Evolutionary conservation across 1,140 invertebrate species (phyloP).

Genomic region (Dreissena polymorpha): DNA sequence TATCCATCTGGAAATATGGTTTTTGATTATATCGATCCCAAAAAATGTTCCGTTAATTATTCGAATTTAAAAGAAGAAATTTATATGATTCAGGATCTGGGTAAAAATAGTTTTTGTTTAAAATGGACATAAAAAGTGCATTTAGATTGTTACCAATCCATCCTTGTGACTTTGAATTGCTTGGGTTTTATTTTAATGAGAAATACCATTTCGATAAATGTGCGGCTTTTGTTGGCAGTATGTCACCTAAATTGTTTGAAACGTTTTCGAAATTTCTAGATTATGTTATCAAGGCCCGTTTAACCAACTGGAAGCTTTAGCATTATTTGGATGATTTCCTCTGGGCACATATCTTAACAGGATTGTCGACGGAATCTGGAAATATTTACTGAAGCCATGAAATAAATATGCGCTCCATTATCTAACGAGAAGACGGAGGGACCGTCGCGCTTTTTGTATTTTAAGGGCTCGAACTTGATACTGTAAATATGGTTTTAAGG

Average conservation of each 20-base stretch:
- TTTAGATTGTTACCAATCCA: slow-evolving; percentile 30
- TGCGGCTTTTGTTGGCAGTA: slow-evolving; percentile 4
- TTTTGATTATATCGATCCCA: slow-evolving; percentile 28
- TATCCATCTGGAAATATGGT: slow-evolving; percentile 18
- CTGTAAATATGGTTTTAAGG: not conserved
- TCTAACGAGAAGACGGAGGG: slow-evolving; percentile 37
- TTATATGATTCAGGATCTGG: slow-evolving; percentile 15
- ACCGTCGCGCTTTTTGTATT: slow-evolving; percentile 14
- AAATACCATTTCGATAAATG: slow-evolving; percentile 43
- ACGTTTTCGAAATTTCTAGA: slow-evolving; percentile 26
- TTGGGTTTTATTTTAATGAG: slow-evolving; percentile 37
- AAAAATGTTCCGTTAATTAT: slow-evolving; percentile 42
- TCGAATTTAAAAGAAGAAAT: slow-evolving; percentile 44
- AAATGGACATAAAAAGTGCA: slow-evolving; percentile 36
- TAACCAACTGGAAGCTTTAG: not conserved
- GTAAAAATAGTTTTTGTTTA: not conserved
- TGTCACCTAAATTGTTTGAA: slow-evolving; percentile 11
- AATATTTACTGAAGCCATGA: not conserved
- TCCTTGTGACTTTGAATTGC: slow-evolving; percentile 22
- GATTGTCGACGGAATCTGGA: slow-evolving; percentile 11
- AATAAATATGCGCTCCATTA: slow-evolving; percentile 19
- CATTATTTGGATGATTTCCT: slow-evolving; percentile 40
- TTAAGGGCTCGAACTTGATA: slow-evolving; percentile 20
- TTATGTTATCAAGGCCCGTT: not conserved
- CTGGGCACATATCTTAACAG: not conserved